Evolutionary conservation across 2,797 vertebrate genomes (phyloP).

Genomic region (Lagocephalus sceleratus): DNA sequence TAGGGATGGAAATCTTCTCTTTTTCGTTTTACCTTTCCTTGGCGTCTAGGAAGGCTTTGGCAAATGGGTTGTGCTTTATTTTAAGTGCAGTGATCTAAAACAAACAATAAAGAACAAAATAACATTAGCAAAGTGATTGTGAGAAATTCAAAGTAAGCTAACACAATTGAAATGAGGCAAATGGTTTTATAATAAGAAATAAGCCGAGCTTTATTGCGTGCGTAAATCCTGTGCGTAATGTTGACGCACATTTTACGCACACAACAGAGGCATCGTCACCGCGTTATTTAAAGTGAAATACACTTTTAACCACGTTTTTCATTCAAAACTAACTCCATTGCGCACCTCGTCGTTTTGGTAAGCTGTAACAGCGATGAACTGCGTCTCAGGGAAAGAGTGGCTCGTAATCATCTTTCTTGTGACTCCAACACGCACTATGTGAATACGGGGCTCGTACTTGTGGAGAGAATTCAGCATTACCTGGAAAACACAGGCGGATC

Average conservation of each 20-base stretch:
- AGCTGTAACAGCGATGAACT: slow-evolving; percentile 82
- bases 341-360: slow-evolving; percentile 83
- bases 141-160: not conserved
- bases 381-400: slow-evolving; percentile 79
- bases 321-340: not conserved
- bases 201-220: not conserved
- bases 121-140: not conserved
- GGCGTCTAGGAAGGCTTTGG: slow-evolving; percentile 83
- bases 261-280: not conserved
- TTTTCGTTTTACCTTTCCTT: slow-evolving; percentile 75
- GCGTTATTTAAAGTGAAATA: not conserved
- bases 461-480: slow-evolving; percentile 83
- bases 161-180: no score
- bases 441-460: slow-evolving; percentile 82
- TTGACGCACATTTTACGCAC: not conserved
- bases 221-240: slow-evolving; percentile 14
- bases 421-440: slow-evolving; percentile 80
- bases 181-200: not conserved
- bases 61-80: slow-evolving; percentile 85
- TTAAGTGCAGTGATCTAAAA: slow-evolving; percentile 80
- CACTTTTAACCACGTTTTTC: not conserved
- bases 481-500: slow-evolving; percentile 40
- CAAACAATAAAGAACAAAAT: slow-evolving; percentile 36
- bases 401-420: slow-evolving; percentile 81
- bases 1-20: no score